phyloP scores from a whole-genome alignment of 2,113 vertebrate genomes.

The Ciconia boyciana region DNA sequence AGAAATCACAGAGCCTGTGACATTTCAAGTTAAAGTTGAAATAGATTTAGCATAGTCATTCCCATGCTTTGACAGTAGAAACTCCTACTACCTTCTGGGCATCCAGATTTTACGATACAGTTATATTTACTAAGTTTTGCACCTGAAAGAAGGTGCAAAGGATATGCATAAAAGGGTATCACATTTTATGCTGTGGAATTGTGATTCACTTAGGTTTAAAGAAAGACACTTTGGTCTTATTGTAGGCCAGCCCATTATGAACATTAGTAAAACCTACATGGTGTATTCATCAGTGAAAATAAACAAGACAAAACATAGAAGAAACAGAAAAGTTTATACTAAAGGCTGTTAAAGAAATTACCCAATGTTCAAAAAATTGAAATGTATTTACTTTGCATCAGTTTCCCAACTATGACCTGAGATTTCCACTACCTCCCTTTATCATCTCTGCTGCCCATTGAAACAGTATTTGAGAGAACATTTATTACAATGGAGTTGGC shows the following conservation, averaged over 20 bases:
- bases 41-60: background rate
- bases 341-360: background rate
- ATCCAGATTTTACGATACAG: background rate
- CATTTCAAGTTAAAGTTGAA: background rate
- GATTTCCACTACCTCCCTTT: background rate
- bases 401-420: background rate
- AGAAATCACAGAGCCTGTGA: background rate
- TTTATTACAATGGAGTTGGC: background rate
- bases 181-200: background rate
- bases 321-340: background rate
- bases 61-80: background rate
- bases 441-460: background rate
- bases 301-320: background rate
- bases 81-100: background rate
- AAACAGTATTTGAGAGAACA: background rate
- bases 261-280: background rate
- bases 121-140: background rate
- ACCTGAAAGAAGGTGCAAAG: background rate
- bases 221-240: background rate
- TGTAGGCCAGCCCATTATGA: background rate
- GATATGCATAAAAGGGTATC: background rate
- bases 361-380: background rate
- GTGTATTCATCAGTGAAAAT: background rate
- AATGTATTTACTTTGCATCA: background rate
- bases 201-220: background rate